Base-by-base conservation (phyloP, 2,797 vertebrate species). In the Alosa sapidissima region DNA sequence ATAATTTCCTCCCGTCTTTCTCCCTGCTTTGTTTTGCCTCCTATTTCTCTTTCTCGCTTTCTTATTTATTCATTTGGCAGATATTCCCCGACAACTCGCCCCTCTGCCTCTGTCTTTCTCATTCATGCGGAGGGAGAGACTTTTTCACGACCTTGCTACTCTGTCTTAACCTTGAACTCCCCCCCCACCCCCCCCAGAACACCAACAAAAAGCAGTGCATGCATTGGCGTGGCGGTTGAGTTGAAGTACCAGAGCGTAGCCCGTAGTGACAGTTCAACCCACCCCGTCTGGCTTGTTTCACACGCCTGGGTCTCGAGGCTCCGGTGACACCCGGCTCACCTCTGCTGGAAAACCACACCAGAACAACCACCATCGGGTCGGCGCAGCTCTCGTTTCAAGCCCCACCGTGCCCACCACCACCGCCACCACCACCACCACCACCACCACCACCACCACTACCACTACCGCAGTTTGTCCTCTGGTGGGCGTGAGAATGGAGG, bases 1-100 rank as follows among this genome's bases (percentile, higher is more conserved):
- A 85, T 83, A 91, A 92, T 93, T 91, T 91, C 85, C 87, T 45
- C 86, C 85, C 81, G 83, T 82, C 62, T 75, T 68, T 84, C 52
- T 41, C 16, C 81, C 16, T 1, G 41, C 54, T 75, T 75, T 75
- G 68, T 75, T 75, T 75, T 68, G 33, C 68, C 68, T 36, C 5
- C 68, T 16, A 41, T 75, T 75, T 45, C 68, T 75, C 68, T 75
- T 41, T 72, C 65, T 72, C 11, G 13, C 68, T 1, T 16, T 14
- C 13, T 36, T 41, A 19, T 75, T 75, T 41, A 75, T 75, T 75
- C 36, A 75, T 45, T 36, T 19, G 16, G 68, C 68, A 75, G 13
- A 75, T 19, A 75, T 72, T 72, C 65, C 28, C 33, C 33, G 54
- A 58, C 55, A 58, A 6, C 55, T 58, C 55, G 19, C 55, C 21